Conservation (phyloP, 1,140 invertebrate genomes). For the Triops longicaudatus region DNA sequence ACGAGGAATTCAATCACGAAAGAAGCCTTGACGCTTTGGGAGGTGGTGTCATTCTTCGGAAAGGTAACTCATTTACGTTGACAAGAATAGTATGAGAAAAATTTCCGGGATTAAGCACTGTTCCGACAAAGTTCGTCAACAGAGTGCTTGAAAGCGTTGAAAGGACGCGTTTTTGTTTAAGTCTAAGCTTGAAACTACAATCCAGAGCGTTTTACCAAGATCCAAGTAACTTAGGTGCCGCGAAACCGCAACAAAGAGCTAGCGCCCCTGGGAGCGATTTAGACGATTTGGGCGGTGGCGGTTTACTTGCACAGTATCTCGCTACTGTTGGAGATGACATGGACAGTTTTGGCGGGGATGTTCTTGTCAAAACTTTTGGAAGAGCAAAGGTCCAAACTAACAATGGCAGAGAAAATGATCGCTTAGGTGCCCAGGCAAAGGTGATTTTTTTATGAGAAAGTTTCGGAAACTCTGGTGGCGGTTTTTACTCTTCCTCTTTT, state of each 20-base stretch:
- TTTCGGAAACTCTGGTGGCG: too few species aligned
- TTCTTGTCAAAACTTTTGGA: background rate
- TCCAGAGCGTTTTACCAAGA: background rate
- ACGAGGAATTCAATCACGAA: conserved; percentile 1
- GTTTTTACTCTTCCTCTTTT: too few species aligned
- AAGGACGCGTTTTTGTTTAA: background rate
- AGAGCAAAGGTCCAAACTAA: too few species aligned
- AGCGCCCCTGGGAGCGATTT: background rate
- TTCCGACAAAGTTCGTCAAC: background rate
- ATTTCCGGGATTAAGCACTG: background rate
- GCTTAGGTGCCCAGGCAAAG: too few species aligned
- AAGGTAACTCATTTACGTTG: background rate
- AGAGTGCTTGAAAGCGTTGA: background rate
- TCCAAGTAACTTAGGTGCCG: background rate
- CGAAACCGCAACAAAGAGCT: background rate
- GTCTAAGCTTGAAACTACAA: background rate
- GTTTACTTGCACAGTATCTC: background rate
- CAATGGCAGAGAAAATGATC: too few species aligned
- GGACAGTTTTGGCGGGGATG: background rate
- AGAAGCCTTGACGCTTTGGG: background rate
- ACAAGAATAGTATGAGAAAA: background rate
- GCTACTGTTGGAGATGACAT: background rate
- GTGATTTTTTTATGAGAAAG: too few species aligned
- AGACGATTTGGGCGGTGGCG: background rate
- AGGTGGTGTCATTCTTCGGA: background rate